Percentiles rank a stretch among this genome's conserved stretches.
Conservation (phyloP, 64 coral and sea anemone genomes). For the Dendronephthya gigantea region DNA sequence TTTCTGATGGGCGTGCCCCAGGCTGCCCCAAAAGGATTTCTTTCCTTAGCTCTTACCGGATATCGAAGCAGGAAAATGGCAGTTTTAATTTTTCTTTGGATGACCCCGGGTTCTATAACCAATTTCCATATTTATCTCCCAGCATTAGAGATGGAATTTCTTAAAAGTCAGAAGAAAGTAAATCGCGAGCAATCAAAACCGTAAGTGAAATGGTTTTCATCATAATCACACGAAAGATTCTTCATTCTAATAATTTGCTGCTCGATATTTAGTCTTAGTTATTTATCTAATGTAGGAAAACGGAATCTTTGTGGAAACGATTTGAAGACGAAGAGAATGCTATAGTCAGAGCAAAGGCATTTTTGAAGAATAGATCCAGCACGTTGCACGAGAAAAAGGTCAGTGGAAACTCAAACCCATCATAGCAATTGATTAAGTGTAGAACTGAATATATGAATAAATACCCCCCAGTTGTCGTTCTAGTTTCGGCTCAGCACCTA, state of each 20-base stretch:
- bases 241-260: too few species aligned
- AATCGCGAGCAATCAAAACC: not conserved
- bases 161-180: not conserved
- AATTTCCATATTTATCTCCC: not conserved
- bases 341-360: not conserved
- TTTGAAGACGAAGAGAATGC: not conserved
- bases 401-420: too few species aligned
- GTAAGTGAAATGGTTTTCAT: not conserved
- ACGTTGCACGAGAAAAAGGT: conserved; percentile 1
- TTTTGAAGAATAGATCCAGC: not conserved
- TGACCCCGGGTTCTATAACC: not conserved
- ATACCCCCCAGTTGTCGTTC: not conserved
- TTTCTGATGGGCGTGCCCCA: too few species aligned
- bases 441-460: not conserved
- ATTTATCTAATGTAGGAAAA: not conserved
- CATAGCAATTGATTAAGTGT: not conserved
- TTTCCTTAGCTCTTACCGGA: too few species aligned
- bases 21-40: too few species aligned
- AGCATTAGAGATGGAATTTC: not conserved
- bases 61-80: too few species aligned
- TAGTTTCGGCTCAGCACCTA: not conserved
- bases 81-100: not conserved
- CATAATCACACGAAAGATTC: too few species aligned
- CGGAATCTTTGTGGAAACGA: not conserved
- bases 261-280: too few species aligned